Evolutionary conservation across 2,113 vertebrate genomes (phyloP).

Genomic region (Litocranius walleri): DNA sequence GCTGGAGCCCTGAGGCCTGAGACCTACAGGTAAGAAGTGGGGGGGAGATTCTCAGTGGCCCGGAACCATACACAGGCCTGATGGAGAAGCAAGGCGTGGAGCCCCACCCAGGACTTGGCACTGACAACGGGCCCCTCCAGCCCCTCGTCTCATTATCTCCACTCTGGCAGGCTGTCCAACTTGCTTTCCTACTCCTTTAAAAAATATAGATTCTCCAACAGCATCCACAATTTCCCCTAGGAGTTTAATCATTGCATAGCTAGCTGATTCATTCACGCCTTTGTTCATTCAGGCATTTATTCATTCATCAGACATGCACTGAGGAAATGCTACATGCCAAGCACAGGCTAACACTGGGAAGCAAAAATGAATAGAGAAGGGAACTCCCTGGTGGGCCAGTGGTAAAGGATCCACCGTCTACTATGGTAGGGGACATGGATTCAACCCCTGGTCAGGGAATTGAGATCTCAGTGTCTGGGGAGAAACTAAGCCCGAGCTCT

Average conservation of each 20-base stretch:
- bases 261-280: background rate
- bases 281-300: background rate
- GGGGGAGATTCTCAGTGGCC: background rate
- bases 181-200: background rate
- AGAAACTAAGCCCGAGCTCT: background rate
- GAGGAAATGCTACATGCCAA: background rate
- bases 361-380: background rate
- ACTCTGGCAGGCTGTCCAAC: background rate
- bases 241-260: background rate
- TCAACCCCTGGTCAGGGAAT: background rate
- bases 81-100: background rate
- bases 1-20: background rate
- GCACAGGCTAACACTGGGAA: background rate
- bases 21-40: background rate
- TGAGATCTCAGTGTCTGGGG: background rate
- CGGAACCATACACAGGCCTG: background rate
- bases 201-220: background rate
- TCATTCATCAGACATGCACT: background rate
- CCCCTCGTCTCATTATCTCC: background rate
- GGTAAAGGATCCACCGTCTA: background rate
- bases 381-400: background rate
- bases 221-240: background rate
- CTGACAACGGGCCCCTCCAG: background rate
- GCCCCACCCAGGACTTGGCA: background rate
- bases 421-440: background rate